Conservation (phyloP, 2,113 vertebrate species). For the Antechinus flavipes region DNA sequence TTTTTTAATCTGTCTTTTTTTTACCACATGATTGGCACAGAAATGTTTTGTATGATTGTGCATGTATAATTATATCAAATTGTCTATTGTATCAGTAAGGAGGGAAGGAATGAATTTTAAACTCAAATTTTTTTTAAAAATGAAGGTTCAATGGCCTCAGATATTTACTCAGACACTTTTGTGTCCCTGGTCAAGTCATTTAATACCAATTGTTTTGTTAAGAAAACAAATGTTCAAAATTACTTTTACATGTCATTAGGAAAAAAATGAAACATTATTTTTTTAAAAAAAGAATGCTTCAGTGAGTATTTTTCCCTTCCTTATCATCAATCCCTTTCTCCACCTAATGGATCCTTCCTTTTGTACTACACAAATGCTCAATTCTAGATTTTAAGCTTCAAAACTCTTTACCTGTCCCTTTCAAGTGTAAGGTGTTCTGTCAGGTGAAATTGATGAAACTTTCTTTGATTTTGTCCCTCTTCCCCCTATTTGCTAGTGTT, state of each 20-base stretch:
- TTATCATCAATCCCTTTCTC: background rate
- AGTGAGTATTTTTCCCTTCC: too few relatives aligned
- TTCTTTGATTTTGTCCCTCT: background rate
- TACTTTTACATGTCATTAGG: too few relatives aligned
- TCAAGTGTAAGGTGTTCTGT: background rate
- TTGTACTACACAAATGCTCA: background rate
- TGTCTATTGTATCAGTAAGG: too few relatives aligned
- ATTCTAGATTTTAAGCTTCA: background rate
- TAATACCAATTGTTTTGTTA: too few relatives aligned
- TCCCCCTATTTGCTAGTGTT: background rate
- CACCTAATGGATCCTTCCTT: background rate
- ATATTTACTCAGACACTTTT: too few relatives aligned
- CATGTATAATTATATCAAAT: background rate
- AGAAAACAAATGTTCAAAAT: too few relatives aligned
- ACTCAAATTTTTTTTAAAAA: too few relatives aligned
- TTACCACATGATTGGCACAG: background rate
- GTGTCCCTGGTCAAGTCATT: too few relatives aligned
- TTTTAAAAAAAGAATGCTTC: too few relatives aligned
- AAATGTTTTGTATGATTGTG: background rate
- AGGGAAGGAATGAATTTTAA: too few relatives aligned
- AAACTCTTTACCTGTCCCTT: background rate
- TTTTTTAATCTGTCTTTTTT: background rate
- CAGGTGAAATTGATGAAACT: background rate
- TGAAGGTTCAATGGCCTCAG: too few relatives aligned
- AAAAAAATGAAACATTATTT: too few relatives aligned